Base-by-base conservation (phyloP, 2,113 vertebrate genomes). In the Peromyscus leucopus region DNA sequence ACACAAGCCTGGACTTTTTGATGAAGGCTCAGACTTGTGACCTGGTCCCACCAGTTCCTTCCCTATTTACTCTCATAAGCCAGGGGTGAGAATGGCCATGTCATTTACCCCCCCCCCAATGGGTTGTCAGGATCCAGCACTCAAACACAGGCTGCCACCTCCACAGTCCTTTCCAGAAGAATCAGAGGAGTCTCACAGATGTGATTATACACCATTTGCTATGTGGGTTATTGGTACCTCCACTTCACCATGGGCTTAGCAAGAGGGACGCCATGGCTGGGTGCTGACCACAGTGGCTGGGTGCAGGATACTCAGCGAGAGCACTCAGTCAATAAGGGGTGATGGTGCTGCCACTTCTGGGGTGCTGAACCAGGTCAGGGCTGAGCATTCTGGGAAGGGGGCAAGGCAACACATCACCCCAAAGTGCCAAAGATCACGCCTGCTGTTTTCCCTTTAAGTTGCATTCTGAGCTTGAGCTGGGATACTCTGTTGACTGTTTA, bases 381-480 rank as follows among this genome's bases (percentile, higher is more conserved):
- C 46, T 17, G 12, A 76, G 16, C 12, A 16, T 28, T 42, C 42
- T 78, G 57, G 42, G 7, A 59, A 36, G 87, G 59, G 69, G 74
- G 46, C 26, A 39, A 15, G 26, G 57, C 55, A 71, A 0, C 22
- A 36, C 15, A 28, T 19, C 7, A 74, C n/a, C 51, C 42, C 7
- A 26, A n/a, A 59, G 2, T 69, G 42, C 36, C 71, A 51, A 90
- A 76, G 39, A 28, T 57, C 21, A 65, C 11, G 2, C 1, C 1
- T 57, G 19, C 55, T 65, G 31, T 59, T 28, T 65, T 82, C 21
- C 36, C 24, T 72, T 42, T 80, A 46, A 78, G 39, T 36, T 36
- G 31, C 48, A 96, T 94, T 94, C 31, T 94, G 65, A 28, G 19
- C 5, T 83, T 46, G 65, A 93, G 51, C 39, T 42, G 36, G n/a